Conservation (phyloP, 2,888 invertebrate genomes). For the Epiblema foenella region DNA sequence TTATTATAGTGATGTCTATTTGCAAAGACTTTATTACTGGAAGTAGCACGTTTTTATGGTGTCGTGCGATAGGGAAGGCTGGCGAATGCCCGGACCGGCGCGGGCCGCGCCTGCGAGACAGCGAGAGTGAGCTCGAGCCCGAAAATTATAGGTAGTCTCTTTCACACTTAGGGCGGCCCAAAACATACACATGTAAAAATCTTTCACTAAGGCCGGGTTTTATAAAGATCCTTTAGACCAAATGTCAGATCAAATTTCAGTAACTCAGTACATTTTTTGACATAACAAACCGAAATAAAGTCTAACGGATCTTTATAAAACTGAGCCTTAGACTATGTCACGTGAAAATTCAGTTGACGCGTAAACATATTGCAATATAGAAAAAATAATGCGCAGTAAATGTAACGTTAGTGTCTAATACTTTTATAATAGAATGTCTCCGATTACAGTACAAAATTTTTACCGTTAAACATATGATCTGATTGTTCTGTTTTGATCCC, state of each 20-base stretch:
- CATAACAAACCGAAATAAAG: too few species aligned
- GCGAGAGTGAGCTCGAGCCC: slow-evolving; percentile 13
- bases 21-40: slow-evolving; percentile 2
- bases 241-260: too few species aligned
- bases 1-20: slow-evolving; percentile 1
- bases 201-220: neutral
- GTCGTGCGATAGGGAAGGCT: slow-evolving; percentile 23
- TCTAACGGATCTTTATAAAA: too few species aligned
- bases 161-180: slow-evolving; percentile 5
- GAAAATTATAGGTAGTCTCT: slow-evolving; percentile 6
- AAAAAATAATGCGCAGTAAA: neutral
- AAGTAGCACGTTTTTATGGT: slow-evolving; percentile 17
- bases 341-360: neutral
- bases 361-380: neutral
- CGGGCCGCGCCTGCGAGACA: slow-evolving; percentile 24
- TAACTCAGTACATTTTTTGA: too few species aligned
- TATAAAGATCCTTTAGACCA: too few species aligned
- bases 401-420: neutral
- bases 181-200: neutral
- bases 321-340: too few species aligned
- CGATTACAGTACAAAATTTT: neutral
- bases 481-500: neutral
- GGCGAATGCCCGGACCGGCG: slow-evolving; percentile 28
- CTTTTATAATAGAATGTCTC: neutral
- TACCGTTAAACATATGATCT: neutral